phyloP scores from a whole-genome alignment of 2,113 vertebrate species.

The Phyllopteryx taeniolatus region DNA sequence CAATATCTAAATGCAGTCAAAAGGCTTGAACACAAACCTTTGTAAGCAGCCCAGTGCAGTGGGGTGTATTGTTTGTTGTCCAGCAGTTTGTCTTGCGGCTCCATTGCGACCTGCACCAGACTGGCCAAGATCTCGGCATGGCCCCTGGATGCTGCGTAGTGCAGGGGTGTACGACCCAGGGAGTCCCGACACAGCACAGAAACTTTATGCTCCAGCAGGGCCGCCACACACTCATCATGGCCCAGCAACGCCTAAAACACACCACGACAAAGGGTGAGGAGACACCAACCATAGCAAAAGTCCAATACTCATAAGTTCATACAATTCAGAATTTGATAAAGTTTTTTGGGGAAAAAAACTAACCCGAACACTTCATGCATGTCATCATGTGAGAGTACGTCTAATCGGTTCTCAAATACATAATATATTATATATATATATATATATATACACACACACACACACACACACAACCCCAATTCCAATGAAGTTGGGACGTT shows the following conservation, averaged over 20 bases:
- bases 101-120: conserved; percentile 81
- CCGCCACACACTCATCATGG: conserved; percentile 86
- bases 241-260: conserved; percentile 82
- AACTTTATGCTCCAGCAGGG: conserved; percentile 90
- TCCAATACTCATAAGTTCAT: not conserved
- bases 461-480: too few species aligned
- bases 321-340: too few species aligned
- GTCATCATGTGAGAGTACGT: too few species aligned
- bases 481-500: too few species aligned
- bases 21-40: conserved; percentile 71
- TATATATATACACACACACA: too few species aligned
- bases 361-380: too few species aligned
- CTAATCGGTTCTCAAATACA: too few species aligned
- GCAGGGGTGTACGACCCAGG: conserved; percentile 89
- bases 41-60: conserved; percentile 96
- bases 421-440: too few species aligned
- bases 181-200: conserved; percentile 88
- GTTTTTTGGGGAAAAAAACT: too few species aligned
- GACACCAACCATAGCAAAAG: not conserved
- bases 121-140: conserved; percentile 82
- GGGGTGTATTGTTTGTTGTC: conserved; percentile 93
- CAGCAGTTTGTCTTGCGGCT: conserved; percentile 86
- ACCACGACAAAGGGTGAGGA: conserved; percentile 7
- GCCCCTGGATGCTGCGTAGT: conserved; percentile 90
- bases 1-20: not conserved